A percentile compares a stretch with the other conserved stretches of the same genome.
Evolutionary conservation across 30 jellyfish, hydroid and myxozoan species (phyloP).

Genomic region (Hydractinia symbiolongicarpus): DNA sequence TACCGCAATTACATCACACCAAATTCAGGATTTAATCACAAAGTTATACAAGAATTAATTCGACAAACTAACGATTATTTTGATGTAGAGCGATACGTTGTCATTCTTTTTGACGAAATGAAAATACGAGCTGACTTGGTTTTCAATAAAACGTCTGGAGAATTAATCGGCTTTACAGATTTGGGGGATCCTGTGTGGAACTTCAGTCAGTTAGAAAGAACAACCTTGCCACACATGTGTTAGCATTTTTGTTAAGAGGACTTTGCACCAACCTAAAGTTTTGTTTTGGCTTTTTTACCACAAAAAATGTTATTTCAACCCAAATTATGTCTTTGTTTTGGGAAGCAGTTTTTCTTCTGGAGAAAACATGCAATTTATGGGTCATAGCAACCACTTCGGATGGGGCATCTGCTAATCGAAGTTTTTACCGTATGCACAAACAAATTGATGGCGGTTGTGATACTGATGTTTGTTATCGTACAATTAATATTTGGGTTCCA

Average conservation of each 20-base stretch:
- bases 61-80: too few relatives aligned
- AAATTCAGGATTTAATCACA: too few relatives aligned
- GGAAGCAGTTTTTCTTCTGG: constrained; percentile 34
- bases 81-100: too few relatives aligned
- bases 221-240: constrained; percentile 33
- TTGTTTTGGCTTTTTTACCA: constrained; percentile 25
- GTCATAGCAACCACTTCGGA: constrained; percentile 19
- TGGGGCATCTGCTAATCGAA: too few relatives aligned
- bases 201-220: constrained; percentile 26
- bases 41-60: too few relatives aligned
- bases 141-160: too few relatives aligned
- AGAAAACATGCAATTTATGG: constrained; percentile 29
- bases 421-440: not conserved
- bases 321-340: constrained; percentile 32
- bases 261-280: constrained; percentile 13
- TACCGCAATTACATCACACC: too few relatives aligned
- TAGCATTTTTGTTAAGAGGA: constrained; percentile 14
- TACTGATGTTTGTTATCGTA: constrained; percentile 22
- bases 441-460: not conserved
- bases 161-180: too few relatives aligned
- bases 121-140: too few relatives aligned
- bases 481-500: constrained; percentile 21
- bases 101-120: too few relatives aligned
- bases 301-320: constrained; percentile 31
- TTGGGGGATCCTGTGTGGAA: constrained; percentile 44